These are phyloP conservation scores for Imbricaverruca yamaguchii DNA, from an alignment of 2,888 invertebrate genomes.

Conservation along the genomic window DNA sequence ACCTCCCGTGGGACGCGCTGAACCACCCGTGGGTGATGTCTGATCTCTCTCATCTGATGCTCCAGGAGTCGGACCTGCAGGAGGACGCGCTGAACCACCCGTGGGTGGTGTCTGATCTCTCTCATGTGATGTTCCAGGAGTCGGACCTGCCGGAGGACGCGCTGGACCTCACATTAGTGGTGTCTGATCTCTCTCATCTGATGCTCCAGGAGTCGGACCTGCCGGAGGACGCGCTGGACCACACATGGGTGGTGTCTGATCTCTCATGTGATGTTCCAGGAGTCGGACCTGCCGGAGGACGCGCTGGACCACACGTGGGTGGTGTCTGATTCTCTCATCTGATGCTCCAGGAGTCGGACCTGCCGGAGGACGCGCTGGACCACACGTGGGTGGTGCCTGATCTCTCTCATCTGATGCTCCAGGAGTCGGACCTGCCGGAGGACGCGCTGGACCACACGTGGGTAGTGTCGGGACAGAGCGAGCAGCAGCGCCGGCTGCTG, in stretches of 20 bases:
- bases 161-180: too few species aligned
- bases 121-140: not conserved
- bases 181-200: too few species aligned
- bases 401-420: not conserved
- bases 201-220: not conserved
- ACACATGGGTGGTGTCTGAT: conserved; percentile 92
- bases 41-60: too few species aligned
- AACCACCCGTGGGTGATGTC: too few species aligned
- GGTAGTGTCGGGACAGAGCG: conserved; percentile 81
- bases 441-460: conserved; percentile 80
- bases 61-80: conserved; percentile 38
- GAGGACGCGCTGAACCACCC: conserved; percentile 73
- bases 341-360: not conserved
- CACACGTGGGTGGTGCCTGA: conserved; percentile 91
- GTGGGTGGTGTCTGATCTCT: conserved; percentile 90
- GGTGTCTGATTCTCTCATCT: too few species aligned
- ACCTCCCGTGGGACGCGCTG: too few species aligned
- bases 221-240: conserved; percentile 64
- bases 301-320: too few species aligned
- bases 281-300: too few species aligned
- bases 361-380: conserved; percentile 62
- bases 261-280: too few species aligned
- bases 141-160: too few species aligned
- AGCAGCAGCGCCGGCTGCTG: conserved; percentile 62
- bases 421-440: conserved; percentile 43